phyloP scores from a whole-genome alignment of 2,113 vertebrate genomes.

The Grammomys surdaster region DNA sequence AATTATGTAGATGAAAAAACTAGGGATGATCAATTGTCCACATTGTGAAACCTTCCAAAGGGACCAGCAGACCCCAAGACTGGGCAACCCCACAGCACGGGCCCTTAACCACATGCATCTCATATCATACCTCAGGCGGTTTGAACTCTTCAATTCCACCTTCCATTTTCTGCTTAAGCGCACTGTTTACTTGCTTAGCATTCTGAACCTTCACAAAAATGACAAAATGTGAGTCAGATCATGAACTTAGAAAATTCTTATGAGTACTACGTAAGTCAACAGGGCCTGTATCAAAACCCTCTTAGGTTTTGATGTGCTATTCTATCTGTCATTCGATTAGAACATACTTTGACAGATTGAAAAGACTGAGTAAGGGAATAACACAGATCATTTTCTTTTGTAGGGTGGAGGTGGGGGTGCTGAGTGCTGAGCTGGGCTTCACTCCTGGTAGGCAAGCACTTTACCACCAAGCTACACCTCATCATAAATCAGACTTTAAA shows the following conservation, averaged over 20 bases:
- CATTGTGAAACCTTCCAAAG: constrained; percentile 3
- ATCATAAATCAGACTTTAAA: not conserved
- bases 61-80: not conserved
- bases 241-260: not conserved
- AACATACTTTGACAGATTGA: not conserved
- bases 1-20: not conserved
- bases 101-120: not conserved
- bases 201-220: constrained; percentile 95
- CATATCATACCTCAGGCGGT: constrained; percentile 93
- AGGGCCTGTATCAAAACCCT: not conserved
- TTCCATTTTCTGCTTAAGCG: constrained; percentile 97
- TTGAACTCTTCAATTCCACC: constrained; percentile 95
- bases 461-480: not conserved
- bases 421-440: not conserved
- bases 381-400: not conserved
- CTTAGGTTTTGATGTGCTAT: not conserved
- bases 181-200: constrained; percentile 99
- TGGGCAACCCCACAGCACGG: constrained; percentile 12
- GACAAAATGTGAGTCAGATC: constrained; percentile 64
- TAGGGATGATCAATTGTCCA: constrained; percentile 32
- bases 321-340: not conserved
- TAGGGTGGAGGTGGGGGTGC: not conserved
- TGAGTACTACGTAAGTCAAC: constrained; percentile 27
- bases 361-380: not conserved
- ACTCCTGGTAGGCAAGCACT: not conserved